A percentile compares a stretch with the other conserved stretches of the same genome.
Conservation (phyloP, 2,888 invertebrate species). For the Rapana venosa region DNA sequence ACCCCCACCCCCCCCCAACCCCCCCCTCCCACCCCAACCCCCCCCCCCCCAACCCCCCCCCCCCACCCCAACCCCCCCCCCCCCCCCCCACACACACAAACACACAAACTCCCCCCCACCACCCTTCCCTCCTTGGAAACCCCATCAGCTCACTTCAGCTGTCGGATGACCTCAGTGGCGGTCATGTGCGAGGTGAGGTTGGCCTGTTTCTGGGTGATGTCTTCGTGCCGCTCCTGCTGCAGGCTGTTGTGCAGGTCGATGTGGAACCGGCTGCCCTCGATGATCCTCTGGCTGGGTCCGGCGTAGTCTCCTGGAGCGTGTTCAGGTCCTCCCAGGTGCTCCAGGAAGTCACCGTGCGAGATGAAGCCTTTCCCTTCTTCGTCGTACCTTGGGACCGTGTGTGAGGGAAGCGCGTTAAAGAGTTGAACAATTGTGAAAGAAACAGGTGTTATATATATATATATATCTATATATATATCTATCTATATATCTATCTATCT, state of each 20-base stretch:
- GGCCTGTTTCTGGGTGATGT: conserved; percentile 73
- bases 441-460: too few species aligned
- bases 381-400: conserved; percentile 63
- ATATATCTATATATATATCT: too few species aligned
- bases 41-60: too few species aligned
- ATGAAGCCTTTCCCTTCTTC: conserved; percentile 66
- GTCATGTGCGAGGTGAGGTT: conserved; percentile 64
- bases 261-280: conserved; percentile 64
- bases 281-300: conserved; percentile 71
- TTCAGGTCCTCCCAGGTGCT: conserved; percentile 67
- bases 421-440: neutral
- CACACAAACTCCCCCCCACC: neutral
- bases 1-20: neutral
- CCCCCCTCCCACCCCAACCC: too few species aligned
- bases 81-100: too few species aligned
- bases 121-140: neutral
- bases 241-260: conserved; percentile 67
- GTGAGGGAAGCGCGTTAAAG: too few species aligned
- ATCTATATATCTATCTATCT: too few species aligned
- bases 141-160: conserved; percentile 65
- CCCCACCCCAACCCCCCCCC: neutral
- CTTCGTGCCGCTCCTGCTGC: conserved; percentile 70
- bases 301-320: conserved; percentile 72
- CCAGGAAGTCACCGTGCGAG: conserved; percentile 71
- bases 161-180: conserved; percentile 67